Percentiles rank a stretch among this genome's conserved stretches.
Evolutionary conservation across 2,888 invertebrate species (phyloP).

Genomic region (Zonitis immaculata): DNA sequence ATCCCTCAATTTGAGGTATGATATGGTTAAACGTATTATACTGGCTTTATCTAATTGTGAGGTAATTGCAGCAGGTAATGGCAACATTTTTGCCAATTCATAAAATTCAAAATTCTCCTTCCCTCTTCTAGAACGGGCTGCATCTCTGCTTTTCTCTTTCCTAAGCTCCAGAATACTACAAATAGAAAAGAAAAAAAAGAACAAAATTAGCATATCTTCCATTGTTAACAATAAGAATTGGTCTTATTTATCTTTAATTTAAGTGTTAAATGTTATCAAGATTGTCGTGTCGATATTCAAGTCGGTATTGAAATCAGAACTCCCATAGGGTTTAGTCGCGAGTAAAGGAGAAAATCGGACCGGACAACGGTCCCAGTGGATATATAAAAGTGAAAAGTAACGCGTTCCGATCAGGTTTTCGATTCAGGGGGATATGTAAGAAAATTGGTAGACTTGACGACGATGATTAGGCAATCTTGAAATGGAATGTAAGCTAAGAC

Average conservation of each 20-base stretch:
- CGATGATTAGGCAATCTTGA: constrained; percentile 29
- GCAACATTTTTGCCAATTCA: constrained; percentile 92
- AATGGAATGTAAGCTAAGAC: constrained; percentile 28
- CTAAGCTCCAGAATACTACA: constrained; percentile 88
- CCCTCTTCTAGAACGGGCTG: constrained; percentile 84
- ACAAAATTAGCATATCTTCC: constrained; percentile 4
- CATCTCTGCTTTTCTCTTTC: constrained; percentile 91
- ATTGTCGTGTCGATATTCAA: constrained; percentile 24
- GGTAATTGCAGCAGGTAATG: constrained; percentile 85
- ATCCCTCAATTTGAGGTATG: constrained; percentile 89
- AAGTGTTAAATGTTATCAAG: constrained; percentile 22
- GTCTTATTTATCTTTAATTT: constrained; percentile 20
- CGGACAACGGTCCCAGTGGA: constrained; percentile 47
- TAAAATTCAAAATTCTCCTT: constrained; percentile 97
- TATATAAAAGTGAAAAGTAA: constrained; percentile 50
- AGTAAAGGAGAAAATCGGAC: constrained; percentile 43
- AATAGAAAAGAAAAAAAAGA: constrained; percentile 39
- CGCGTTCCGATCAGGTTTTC: constrained; percentile 32
- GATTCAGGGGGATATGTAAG: constrained; percentile 17
- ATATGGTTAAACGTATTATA: constrained; percentile 93
- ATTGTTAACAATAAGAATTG: constrained; percentile 4
- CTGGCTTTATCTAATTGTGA: constrained; percentile 94
- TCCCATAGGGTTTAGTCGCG: constrained; percentile 40
- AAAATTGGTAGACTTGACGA: constrained; percentile 24
- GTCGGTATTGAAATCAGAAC: constrained; percentile 45